Evolutionary conservation across 37 sponge, comb jelly and placozoan species (phyloP).

Genomic region (Hexactinellida sp.): DNA sequence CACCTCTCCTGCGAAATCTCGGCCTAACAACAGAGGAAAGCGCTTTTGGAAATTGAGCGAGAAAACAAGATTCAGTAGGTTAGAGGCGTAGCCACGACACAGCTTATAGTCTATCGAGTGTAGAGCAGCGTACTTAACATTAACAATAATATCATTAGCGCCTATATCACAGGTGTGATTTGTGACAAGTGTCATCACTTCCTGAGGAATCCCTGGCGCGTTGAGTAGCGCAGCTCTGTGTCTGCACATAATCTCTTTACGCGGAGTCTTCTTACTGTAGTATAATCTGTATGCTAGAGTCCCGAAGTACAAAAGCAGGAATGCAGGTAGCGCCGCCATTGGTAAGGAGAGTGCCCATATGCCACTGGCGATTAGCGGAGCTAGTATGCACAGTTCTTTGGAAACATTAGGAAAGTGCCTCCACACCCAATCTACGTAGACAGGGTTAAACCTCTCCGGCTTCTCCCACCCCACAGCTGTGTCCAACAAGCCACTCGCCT

Average conservation of each 20-base stretch:
- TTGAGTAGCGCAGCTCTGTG: background rate
- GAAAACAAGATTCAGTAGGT: background rate
- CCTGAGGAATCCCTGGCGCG: constrained; percentile 20
- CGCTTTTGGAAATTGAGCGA: background rate
- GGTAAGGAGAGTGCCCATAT: background rate
- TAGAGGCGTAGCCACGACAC: constrained; percentile 1
- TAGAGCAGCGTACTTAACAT: constrained; percentile 44
- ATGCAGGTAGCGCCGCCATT: background rate
- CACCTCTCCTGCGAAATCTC: constrained; percentile 77
- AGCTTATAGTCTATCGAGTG: background rate
- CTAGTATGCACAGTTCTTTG: background rate
- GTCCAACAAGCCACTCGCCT: background rate
- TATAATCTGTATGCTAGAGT: background rate
- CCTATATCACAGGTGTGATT: constrained; percentile 26
- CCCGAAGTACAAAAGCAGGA: background rate
- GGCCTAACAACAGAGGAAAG: constrained; percentile 52
- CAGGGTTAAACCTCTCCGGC: background rate
- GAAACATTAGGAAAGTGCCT: background rate
- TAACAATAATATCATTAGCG: constrained; percentile 52
- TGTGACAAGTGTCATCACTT: constrained; percentile 29
- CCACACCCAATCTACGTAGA: background rate
- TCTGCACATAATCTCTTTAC: background rate
- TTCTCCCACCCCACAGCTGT: background rate
- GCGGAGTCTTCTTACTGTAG: background rate
- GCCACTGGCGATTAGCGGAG: background rate